phyloP scores from a whole-genome alignment of 2,113 vertebrate species.

The Okapia johnstoni region DNA sequence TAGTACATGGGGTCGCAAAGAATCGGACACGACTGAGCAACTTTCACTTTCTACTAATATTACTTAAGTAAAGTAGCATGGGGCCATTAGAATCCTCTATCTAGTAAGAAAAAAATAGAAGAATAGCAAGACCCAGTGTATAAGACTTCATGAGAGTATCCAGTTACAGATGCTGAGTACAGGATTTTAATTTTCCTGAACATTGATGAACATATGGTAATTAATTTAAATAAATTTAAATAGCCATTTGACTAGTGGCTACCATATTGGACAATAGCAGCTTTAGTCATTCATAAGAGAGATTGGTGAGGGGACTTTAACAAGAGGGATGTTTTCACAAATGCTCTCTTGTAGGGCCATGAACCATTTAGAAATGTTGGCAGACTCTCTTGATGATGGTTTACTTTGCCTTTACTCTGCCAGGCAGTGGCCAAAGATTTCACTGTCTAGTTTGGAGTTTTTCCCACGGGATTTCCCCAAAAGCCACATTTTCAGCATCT shows the following conservation, averaged over 20 bases:
- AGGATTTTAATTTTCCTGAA: background rate
- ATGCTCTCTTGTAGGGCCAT: background rate
- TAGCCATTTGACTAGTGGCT: background rate
- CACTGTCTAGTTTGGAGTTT: constrained; percentile 15
- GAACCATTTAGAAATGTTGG: background rate
- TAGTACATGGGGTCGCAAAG: background rate
- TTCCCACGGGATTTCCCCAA: constrained; percentile 29
- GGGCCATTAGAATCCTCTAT: background rate
- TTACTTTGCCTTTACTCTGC: background rate
- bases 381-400: background rate
- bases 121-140: background rate
- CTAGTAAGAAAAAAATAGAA: background rate
- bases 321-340: constrained; percentile 12
- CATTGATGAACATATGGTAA: background rate
- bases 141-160: background rate
- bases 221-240: background rate
- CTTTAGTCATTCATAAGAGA: background rate
- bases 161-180: background rate
- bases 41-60: background rate
- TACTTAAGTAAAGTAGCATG: background rate
- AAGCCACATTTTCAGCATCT: constrained; percentile 41
- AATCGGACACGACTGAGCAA: background rate
- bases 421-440: constrained; percentile 34
- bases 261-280: background rate
- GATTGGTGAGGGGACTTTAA: background rate